Percentiles rank a stretch among this genome's conserved stretches.
Evolutionary conservation across 2,113 vertebrate species (phyloP).

Genomic region (Engraulis encrasicolus): DNA sequence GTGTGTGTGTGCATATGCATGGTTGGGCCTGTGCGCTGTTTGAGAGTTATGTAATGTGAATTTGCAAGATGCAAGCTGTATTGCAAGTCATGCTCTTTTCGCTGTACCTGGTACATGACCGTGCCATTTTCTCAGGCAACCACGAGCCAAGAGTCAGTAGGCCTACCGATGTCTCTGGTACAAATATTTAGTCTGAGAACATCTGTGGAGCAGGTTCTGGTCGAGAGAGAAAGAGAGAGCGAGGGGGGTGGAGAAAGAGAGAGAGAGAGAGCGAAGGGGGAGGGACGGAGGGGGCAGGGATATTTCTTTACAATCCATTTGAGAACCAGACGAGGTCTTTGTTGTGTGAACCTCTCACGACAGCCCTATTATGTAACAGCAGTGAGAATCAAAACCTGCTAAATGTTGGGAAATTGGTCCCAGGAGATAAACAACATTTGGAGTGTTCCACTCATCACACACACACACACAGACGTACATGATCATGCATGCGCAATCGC

Average conservation of each 20-base stretch:
- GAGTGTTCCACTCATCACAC: neutral
- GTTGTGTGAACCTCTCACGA: neutral
- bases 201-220: constrained; percentile 41
- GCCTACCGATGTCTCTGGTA: constrained; percentile 30
- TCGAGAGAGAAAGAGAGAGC: neutral
- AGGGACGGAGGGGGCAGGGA: neutral
- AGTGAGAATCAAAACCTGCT: neutral
- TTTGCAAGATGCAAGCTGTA: neutral
- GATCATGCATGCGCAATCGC: no score
- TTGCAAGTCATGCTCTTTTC: neutral
- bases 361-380: constrained; percentile 1
- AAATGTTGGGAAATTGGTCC: neutral
- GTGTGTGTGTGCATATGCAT: neutral
- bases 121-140: neutral
- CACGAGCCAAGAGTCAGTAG: neutral
- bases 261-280: neutral
- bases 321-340: neutral
- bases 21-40: neutral
- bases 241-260: neutral
- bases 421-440: neutral
- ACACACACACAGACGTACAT: neutral
- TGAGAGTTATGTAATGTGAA: neutral
- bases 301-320: neutral
- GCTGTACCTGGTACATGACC: neutral
- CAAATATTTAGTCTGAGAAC: constrained; percentile 51